Conservation (phyloP, 1,140 invertebrate species). For the Linepithema humile region DNA sequence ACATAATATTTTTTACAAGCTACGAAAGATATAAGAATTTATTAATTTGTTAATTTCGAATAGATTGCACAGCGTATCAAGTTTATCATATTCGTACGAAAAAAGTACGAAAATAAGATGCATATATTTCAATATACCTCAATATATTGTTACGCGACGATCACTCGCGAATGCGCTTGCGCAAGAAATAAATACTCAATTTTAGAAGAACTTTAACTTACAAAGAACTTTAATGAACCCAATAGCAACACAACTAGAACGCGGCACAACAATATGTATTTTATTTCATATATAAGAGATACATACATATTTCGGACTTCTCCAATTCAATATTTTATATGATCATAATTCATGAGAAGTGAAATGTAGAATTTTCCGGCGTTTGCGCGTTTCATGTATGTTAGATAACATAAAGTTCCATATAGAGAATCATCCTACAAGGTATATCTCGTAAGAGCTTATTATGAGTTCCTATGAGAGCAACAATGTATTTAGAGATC, state of each 20-base stretch:
- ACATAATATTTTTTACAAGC: not conserved
- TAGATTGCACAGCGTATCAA: not conserved
- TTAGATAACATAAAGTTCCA: not conserved
- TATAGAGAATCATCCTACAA: not conserved
- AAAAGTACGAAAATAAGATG: too few relatives aligned
- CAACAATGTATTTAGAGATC: conserved; percentile 34
- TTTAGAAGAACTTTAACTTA: too few relatives aligned
- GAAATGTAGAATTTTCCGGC: not conserved
- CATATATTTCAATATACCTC: too few relatives aligned
- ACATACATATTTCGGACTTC: not conserved
- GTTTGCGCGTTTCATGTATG: not conserved
- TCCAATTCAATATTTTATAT: not conserved
- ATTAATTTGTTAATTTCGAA: not conserved
- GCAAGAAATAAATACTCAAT: too few relatives aligned
- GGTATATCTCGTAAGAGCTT: not conserved
- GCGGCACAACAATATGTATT: not conserved
- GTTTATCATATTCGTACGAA: not conserved
- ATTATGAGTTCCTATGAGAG: conserved; percentile 10
- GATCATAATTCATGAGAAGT: not conserved
- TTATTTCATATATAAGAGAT: not conserved
- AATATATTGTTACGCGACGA: too few relatives aligned
- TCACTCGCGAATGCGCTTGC: too few relatives aligned
- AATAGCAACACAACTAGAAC: not conserved
- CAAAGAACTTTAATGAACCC: not conserved
- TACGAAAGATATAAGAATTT: not conserved